These are phyloP conservation scores for Rhodeus uyekii DNA, from an alignment of 2,797 vertebrate species.

Conservation along the genomic window DNA sequence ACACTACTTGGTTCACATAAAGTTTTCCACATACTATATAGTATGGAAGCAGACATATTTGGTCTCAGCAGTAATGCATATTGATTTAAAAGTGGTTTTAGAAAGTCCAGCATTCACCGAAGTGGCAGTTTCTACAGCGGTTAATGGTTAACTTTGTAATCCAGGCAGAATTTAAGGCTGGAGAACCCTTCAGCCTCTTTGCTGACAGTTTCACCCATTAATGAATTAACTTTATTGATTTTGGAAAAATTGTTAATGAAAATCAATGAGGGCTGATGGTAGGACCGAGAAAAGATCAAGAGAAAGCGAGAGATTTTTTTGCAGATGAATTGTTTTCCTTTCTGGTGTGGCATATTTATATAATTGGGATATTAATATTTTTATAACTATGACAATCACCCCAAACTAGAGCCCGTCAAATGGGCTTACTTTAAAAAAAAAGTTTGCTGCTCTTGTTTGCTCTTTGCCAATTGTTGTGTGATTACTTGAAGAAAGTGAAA, in stretches of 20 bases:
- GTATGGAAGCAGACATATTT: not conserved
- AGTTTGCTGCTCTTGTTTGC: not conserved
- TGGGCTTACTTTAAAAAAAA: not conserved
- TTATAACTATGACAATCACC: conserved; percentile 4
- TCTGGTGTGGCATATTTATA: conserved; percentile 24
- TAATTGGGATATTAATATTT: not conserved
- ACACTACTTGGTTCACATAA: not conserved
- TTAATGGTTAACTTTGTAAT: not conserved
- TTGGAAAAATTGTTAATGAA: conserved; percentile 34
- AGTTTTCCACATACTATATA: not conserved
- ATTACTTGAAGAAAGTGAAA: not conserved
- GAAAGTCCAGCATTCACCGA: not conserved
- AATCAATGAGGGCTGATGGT: conserved; percentile 30
- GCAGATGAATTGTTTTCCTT: conserved; percentile 18
- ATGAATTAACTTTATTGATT: conserved; percentile 51
- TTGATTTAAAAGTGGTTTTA: not conserved
- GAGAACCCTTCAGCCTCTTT: not conserved
- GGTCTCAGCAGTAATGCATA: not conserved
- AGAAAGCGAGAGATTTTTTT: not conserved
- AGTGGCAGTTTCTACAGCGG: not conserved
- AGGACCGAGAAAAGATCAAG: not conserved
- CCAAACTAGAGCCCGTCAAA: not conserved
- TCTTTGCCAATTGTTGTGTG: conserved; percentile 1
- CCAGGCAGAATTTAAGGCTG: not conserved
- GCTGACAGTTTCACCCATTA: conserved; percentile 13